Percentiles rank a stretch among this genome's conserved stretches.
These are phyloP conservation scores for Venustoraphidia nigricollis DNA, from an alignment of 2,888 invertebrate species.

Conservation along the genomic window DNA sequence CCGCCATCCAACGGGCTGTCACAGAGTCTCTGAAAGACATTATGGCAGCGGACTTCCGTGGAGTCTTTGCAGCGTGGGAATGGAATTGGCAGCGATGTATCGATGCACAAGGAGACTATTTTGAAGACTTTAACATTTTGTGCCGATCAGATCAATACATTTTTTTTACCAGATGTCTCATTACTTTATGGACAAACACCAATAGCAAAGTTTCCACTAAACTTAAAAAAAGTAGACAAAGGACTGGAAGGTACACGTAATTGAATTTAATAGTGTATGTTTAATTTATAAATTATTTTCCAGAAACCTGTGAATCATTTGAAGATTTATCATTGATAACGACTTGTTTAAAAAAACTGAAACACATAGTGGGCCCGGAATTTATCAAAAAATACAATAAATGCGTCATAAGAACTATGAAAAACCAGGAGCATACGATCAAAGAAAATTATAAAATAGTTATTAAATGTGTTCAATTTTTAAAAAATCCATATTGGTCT, in stretches of 20 bases:
- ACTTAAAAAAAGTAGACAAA: not conserved
- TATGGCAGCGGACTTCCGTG: no score
- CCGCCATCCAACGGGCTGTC: no score
- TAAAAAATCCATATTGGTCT: conserved; percentile 32
- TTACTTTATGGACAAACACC: no score
- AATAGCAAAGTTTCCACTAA: no score
- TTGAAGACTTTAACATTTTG: no score
- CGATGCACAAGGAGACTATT: no score
- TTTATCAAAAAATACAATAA: conserved; percentile 20
- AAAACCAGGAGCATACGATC: conserved; percentile 17
- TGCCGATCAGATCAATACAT: no score
- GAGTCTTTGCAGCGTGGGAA: no score
- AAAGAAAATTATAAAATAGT: conserved; percentile 16
- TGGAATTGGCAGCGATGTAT: no score
- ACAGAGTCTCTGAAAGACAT: no score
- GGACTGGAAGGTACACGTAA: not conserved
- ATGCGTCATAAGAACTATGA: conserved; percentile 25
- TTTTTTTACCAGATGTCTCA: no score
- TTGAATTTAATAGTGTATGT: not conserved
- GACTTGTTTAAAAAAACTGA: conserved; percentile 29
- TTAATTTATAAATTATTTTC: conserved; percentile 12
- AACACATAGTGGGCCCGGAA: conserved; percentile 19
- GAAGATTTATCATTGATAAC: conserved; percentile 30
- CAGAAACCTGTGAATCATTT: conserved; percentile 21
- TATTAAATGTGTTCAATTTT: conserved; percentile 24